These are phyloP conservation scores for Holothuria scabra DNA, from an alignment of 53 echinoderm and acorn worm species.

Conservation along the genomic window DNA sequence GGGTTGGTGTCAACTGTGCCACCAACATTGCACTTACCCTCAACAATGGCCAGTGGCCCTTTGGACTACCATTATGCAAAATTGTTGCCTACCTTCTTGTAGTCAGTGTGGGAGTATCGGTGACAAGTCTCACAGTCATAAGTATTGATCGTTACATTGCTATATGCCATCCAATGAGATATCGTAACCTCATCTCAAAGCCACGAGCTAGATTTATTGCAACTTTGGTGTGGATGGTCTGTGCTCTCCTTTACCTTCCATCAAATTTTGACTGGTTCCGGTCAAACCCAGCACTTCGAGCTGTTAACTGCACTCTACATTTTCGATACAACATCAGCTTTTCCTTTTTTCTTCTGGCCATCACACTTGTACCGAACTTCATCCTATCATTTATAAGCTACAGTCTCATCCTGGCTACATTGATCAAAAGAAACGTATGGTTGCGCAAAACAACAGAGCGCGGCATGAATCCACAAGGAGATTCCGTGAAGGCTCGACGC, in stretches of 20 bases:
- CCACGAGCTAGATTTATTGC: conserved; percentile 35
- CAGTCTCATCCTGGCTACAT: conserved; percentile 52
- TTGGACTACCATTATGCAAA: conserved; percentile 57
- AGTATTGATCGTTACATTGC: conserved; percentile 79
- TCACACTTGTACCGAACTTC: conserved; percentile 76
- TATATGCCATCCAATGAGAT: conserved; percentile 68
- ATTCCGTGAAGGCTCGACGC: conserved; percentile 35
- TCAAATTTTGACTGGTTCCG: conserved; percentile 62
- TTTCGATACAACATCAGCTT: conserved; percentile 60
- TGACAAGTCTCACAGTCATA: conserved; percentile 70
- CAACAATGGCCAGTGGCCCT: conserved; percentile 58
- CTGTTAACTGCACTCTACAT: conserved; percentile 49
- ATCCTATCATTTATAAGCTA: conserved; percentile 76
- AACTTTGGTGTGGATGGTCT: conserved; percentile 38
- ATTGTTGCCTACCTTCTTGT: conserved; percentile 59
- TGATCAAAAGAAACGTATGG: conserved; percentile 47
- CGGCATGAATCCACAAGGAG: conserved; percentile 1
- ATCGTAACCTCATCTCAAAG: conserved; percentile 54
- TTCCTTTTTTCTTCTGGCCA: conserved; percentile 58
- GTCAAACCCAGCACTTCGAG: not conserved
- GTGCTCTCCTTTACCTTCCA: conserved; percentile 54
- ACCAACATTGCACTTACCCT: conserved; percentile 60
- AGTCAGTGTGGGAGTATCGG: conserved; percentile 62
- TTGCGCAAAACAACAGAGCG: conserved; percentile 20
- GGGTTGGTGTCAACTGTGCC: conserved; percentile 72